phyloP scores from a whole-genome alignment of 2,888 invertebrate species.

The Noctua fimbriata region DNA sequence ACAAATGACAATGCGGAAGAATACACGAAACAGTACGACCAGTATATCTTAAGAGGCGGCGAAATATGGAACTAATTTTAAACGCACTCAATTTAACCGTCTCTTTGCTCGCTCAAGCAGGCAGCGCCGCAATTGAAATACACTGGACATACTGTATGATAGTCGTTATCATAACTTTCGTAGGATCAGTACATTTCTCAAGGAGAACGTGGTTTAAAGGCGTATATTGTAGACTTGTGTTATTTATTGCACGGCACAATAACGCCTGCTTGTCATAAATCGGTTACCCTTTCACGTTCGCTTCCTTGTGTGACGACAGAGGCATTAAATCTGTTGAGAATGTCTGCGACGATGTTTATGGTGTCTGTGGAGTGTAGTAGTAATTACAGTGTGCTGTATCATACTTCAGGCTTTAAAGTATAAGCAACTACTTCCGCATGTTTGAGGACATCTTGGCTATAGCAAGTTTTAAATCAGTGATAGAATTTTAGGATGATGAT shows the following conservation, averaged over 20 bases:
- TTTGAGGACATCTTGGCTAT: not conserved
- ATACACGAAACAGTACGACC: constrained; percentile 20
- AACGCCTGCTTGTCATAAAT: constrained; percentile 34
- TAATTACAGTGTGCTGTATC: constrained; percentile 10
- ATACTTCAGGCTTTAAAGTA: not conserved
- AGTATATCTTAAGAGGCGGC: constrained; percentile 4
- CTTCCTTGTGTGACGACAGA: constrained; percentile 41
- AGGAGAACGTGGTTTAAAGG: constrained; percentile 37
- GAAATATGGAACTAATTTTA: constrained; percentile 1
- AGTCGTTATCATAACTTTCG: constrained; percentile 8
- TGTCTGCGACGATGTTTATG: constrained; percentile 23
- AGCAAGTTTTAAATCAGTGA: not conserved
- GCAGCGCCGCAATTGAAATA: constrained; percentile 1
- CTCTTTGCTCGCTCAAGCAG: not conserved
- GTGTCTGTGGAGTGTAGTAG: not conserved
- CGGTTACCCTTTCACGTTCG: constrained; percentile 35
- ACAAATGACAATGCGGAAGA: constrained; percentile 34
- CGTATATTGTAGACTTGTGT: constrained; percentile 9
- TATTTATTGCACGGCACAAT: constrained; percentile 36
- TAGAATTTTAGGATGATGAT: not conserved
- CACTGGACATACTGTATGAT: not conserved
- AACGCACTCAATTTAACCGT: not conserved
- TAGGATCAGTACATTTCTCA: constrained; percentile 34
- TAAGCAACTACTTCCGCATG: not conserved
- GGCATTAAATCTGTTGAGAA: constrained; percentile 22